Conservation (phyloP, 2,797 vertebrate genomes). For the Brachymystax lenok region DNA sequence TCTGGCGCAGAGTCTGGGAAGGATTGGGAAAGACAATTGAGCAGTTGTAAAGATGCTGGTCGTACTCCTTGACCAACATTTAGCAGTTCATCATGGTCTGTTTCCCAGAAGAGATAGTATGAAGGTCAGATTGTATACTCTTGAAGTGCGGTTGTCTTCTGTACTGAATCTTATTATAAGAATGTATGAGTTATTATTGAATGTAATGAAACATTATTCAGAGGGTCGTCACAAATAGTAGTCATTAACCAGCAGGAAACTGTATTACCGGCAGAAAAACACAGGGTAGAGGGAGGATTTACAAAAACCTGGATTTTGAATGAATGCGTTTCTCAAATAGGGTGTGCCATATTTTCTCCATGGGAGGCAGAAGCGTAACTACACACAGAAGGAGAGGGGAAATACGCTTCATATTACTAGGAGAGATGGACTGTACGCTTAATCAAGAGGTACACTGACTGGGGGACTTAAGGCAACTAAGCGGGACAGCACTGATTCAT, state of each 20-base stretch:
- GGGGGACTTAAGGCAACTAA: background rate
- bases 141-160: no score
- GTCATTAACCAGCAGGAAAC: background rate
- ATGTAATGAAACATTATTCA: background rate
- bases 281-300: constrained; percentile 8
- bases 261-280: background rate
- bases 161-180: background rate
- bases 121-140: no score
- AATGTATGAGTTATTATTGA: background rate
- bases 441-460: constrained; percentile 1
- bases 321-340: constrained; percentile 2
- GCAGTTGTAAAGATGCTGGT: background rate
- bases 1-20: constrained; percentile 23
- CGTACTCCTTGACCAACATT: background rate
- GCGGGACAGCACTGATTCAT: constrained; percentile 7
- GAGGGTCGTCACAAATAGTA: background rate
- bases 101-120: background rate
- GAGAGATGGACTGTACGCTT: background rate
- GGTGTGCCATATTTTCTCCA: background rate
- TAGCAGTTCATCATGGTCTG: background rate
- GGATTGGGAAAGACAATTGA: constrained; percentile 18
- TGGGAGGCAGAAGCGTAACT: background rate
- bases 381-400: background rate
- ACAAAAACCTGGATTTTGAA: constrained; percentile 5
- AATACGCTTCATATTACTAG: background rate